Conservation (phyloP, 2,888 invertebrate species). For the Hipparchia semele region DNA sequence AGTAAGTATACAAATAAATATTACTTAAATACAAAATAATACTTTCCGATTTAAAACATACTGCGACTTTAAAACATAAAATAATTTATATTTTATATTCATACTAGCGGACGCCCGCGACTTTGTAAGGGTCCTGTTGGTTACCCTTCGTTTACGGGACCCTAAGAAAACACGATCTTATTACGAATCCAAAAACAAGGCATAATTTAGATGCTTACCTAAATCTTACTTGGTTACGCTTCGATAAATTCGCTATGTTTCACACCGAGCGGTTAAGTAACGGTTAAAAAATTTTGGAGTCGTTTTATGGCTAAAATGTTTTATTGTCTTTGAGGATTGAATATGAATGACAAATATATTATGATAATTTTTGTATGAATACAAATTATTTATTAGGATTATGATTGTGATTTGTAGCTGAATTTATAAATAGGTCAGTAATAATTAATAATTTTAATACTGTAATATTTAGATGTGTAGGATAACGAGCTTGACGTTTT, state of each 20-base stretch:
- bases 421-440: neutral
- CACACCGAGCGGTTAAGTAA: slow-evolving; percentile 33
- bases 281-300: slow-evolving; percentile 32
- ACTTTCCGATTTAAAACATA: too few relatives aligned
- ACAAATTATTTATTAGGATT: neutral
- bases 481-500: neutral
- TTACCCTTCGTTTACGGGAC: neutral
- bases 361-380: neutral
- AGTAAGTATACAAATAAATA: too few relatives aligned
- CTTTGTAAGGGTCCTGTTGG: too few relatives aligned
- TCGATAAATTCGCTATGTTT: slow-evolving; percentile 36
- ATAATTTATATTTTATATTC: too few relatives aligned
- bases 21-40: too few relatives aligned
- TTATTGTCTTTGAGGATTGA: slow-evolving; percentile 13
- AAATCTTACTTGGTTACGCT: slow-evolving; percentile 38
- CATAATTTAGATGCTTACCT: slow-evolving; percentile 38
- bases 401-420: neutral
- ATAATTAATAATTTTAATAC: neutral
- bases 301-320: slow-evolving; percentile 27
- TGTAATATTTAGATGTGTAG: neutral
- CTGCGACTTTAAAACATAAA: too few relatives aligned
- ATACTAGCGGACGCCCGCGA: too few relatives aligned
- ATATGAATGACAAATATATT: neutral
- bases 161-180: slow-evolving; percentile 16
- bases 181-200: slow-evolving; percentile 35